Evolutionary conservation across 2,113 vertebrate genomes (phyloP).

Genomic region (Colossoma macropomum): DNA sequence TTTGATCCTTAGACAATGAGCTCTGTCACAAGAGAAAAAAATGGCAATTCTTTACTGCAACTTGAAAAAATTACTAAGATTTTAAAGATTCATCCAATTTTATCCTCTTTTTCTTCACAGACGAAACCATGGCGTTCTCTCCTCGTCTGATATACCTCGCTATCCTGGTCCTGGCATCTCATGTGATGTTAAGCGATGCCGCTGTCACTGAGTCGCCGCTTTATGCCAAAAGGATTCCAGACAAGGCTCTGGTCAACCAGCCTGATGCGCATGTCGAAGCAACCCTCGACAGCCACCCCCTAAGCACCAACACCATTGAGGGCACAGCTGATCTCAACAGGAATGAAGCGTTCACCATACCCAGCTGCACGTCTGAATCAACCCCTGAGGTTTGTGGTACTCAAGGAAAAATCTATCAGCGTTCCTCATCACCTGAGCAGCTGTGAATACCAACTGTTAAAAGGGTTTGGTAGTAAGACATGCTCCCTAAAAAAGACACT

Average conservation of each 20-base stretch:
- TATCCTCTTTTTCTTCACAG: not conserved
- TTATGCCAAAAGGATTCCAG: not conserved
- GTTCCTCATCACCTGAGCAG: not conserved
- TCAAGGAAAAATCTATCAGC: no score
- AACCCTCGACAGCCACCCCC: no score
- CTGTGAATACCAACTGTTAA: not conserved
- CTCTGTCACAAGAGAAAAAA: no score
- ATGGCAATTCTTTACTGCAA: no score
- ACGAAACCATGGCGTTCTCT: constrained; percentile 19
- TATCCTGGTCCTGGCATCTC: constrained; percentile 11
- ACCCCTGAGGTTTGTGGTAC: constrained; percentile 15
- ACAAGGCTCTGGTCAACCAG: no score
- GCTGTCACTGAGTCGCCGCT: not conserved
- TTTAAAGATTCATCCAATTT: no score
- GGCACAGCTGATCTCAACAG: no score
- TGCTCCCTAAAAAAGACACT: not conserved
- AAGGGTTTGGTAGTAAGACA: not conserved
- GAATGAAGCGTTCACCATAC: no score
- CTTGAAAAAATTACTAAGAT: no score
- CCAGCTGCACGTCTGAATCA: not conserved
- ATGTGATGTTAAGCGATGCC: not conserved
- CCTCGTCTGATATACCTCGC: constrained; percentile 15
- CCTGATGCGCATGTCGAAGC: no score
- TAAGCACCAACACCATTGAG: no score
- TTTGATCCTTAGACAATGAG: no score